Base-by-base conservation (phyloP, 1,140 invertebrate species). In the Drosophila ohnishii region DNA sequence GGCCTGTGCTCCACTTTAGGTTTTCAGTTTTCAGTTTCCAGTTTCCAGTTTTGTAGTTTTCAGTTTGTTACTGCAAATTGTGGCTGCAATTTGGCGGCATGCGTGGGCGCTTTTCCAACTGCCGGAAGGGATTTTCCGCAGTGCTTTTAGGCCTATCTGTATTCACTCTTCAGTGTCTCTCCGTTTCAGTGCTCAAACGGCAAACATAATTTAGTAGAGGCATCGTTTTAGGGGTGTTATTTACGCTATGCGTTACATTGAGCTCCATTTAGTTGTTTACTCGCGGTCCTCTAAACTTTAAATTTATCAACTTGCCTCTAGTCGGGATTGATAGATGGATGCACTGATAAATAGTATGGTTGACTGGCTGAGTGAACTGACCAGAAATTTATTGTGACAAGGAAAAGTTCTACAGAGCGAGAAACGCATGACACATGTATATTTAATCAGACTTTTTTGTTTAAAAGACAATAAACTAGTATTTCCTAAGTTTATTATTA, bases 201-300 rank as follows among this genome's bases (percentile, higher is more conserved):
- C 75, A 74, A 87, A 88, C 84, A 71, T 76, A 83, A 86, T 87
- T 86, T 82, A 86, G 75, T 76, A 64, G 19, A 0, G 7, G 64
- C 71, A 57, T 51, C 71, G 83, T 79, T 86, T 66, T 51, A 51
- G 32, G 37, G 64, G 62, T 73, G 74, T 82, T 86, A 87, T 87
- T 86, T 87, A 73, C 79, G 79, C 83, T 60, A 83, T 64, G 83
- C 84, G 70, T 83, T 86, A 63, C 83, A 75, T 82, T 87, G 79
- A 82, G 75, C 83, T 73, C 75, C 75, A 73, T 82, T 82, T 87
- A 88, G 83, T 80, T 83, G 75, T 64, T 35, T 84, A 50, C 61
- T 64, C 48, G 34, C 40, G 25, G 25, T 25, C 3, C 14, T 19
- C 6, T 75, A 72, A 35, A 53, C 82, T 69, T 86, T 87, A 83